Percentiles rank a stretch among this genome's conserved stretches.
These are phyloP conservation scores for Aleiodes alternator DNA, from an alignment of 2,888 invertebrate species.

Conservation along the genomic window DNA sequence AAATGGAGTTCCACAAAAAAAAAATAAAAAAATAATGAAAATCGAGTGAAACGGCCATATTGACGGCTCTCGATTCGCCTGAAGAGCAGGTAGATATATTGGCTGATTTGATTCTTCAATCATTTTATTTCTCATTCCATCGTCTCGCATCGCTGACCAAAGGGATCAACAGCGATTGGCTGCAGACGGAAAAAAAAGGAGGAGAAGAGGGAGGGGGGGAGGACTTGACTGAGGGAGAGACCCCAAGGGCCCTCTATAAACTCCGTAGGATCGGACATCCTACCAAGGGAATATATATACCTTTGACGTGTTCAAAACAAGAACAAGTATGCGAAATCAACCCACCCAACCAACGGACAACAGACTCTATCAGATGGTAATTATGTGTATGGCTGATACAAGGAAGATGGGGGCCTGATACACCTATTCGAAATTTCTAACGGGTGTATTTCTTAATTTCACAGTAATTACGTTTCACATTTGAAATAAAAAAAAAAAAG, in stretches of 20 bases:
- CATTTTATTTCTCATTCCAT: conserved; percentile 61
- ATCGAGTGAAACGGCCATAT: conserved; percentile 65
- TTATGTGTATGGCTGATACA: conserved; percentile 71
- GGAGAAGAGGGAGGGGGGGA: conserved; percentile 54
- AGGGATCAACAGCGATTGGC: conserved; percentile 70
- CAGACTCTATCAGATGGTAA: conserved; percentile 75
- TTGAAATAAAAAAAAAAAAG: not conserved
- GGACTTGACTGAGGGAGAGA: conserved; percentile 60
- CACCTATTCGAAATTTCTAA: conserved; percentile 70
- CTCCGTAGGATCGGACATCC: conserved; percentile 68
- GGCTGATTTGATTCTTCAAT: conserved; percentile 60
- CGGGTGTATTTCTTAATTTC: conserved; percentile 61
- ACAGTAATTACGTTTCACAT: not conserved
- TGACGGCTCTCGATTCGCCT: conserved; percentile 58
- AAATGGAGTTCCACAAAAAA: not conserved
- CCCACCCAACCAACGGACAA: conserved; percentile 73
- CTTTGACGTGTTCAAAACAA: conserved; percentile 73
- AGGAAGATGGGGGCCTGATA: conserved; percentile 62
- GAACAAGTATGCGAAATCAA: conserved; percentile 67
- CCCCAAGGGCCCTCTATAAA: conserved; percentile 70
- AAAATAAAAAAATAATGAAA: too few species aligned
- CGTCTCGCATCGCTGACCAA: conserved; percentile 58
- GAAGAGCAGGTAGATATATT: conserved; percentile 56
- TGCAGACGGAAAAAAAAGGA: conserved; percentile 51
- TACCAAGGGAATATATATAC: conserved; percentile 72